Conservation (phyloP, 2,888 invertebrate species). For the Copidosoma aretas region DNA sequence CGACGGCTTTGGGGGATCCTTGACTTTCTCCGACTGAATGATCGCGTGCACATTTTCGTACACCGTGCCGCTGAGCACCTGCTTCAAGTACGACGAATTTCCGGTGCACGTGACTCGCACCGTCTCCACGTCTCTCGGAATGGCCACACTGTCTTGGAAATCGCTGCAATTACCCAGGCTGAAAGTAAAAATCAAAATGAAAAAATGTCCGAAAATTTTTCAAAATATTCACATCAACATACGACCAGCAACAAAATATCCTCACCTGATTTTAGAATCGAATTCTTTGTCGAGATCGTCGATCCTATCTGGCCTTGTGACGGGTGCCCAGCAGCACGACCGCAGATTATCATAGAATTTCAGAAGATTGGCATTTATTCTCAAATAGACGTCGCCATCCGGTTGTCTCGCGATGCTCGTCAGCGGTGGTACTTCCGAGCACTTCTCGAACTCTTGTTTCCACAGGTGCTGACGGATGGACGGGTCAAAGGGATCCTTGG, state of each 20-base stretch:
- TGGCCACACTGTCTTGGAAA: constrained; percentile 59
- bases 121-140: constrained; percentile 62
- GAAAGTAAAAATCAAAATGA: constrained; percentile 50
- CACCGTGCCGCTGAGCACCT: constrained; percentile 47
- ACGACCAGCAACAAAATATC: no score
- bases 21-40: constrained; percentile 64
- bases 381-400: constrained; percentile 50
- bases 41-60: constrained; percentile 69
- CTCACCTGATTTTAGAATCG: constrained; percentile 57
- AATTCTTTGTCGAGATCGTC: constrained; percentile 49
- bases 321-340: constrained; percentile 71
- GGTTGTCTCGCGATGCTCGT: constrained; percentile 48
- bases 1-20: constrained; percentile 55
- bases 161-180: constrained; percentile 64
- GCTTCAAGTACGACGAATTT: constrained; percentile 42
- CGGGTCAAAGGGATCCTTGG: constrained; percentile 65
- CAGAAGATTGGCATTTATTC: constrained; percentile 51
- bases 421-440: constrained; percentile 58
- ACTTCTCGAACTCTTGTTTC: constrained; percentile 65
- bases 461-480: constrained; percentile 67
- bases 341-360: constrained; percentile 63
- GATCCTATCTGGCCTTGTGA: constrained; percentile 63
- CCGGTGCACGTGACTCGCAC: constrained; percentile 64
- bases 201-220: no score
- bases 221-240: no score